Evolutionary conservation across 2,113 vertebrate genomes (phyloP).

Genomic region (Anas platyrhynchos): DNA sequence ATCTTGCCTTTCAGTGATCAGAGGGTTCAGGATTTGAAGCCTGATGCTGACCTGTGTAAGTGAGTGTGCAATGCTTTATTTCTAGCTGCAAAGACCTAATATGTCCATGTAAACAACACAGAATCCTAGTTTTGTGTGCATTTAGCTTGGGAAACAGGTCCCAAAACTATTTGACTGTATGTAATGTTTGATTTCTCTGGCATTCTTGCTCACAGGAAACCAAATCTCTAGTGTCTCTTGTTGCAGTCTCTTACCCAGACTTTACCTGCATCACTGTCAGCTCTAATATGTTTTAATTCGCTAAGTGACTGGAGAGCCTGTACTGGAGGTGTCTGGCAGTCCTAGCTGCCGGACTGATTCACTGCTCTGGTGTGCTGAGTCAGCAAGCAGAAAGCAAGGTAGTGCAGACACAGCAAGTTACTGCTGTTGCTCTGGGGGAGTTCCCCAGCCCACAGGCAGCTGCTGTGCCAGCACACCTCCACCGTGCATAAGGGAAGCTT

Average conservation of each 20-base stretch:
- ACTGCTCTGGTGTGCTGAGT: background rate
- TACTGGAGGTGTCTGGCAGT: background rate
- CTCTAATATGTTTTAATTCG: background rate
- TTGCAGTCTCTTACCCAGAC: background rate
- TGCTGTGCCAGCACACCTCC: background rate
- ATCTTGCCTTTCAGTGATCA: background rate
- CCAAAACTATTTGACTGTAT: background rate
- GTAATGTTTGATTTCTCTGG: background rate
- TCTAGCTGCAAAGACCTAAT: background rate
- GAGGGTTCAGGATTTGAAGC: background rate
- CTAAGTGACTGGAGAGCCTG: background rate
- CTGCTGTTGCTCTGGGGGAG: background rate
- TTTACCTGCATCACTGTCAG: background rate
- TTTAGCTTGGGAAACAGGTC: background rate
- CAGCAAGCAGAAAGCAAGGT: background rate
- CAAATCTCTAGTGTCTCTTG: background rate
- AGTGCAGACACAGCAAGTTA: background rate
- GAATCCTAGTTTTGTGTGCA: background rate
- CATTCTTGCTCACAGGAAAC: background rate
- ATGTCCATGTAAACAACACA: background rate
- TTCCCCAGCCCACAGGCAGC: background rate
- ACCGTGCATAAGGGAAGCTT: background rate
- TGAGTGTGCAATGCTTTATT: background rate
- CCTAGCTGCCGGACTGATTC: background rate
- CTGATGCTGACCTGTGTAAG: background rate